Evolutionary conservation across 2,888 invertebrate species (phyloP).

Genomic region (Drosophila ezoana): DNA sequence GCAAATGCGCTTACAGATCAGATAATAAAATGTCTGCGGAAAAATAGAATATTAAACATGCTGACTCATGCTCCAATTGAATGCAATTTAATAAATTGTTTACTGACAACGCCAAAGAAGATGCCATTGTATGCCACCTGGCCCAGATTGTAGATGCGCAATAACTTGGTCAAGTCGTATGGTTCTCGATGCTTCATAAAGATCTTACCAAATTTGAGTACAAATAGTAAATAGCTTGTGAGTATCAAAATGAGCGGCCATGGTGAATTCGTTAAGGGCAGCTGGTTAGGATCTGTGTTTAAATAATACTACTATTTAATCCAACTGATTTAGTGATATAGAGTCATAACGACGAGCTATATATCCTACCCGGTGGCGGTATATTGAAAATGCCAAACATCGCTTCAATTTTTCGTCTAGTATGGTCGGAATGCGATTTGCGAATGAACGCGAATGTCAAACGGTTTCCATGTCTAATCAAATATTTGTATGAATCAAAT

Average conservation of each 20-base stretch:
- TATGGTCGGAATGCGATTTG: slow-evolving; percentile 3
- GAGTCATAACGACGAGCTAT: too few relatives aligned
- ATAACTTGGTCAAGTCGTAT: slow-evolving; percentile 25
- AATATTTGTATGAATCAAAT: background rate
- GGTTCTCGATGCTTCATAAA: slow-evolving; percentile 44
- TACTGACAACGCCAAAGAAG: slow-evolving; percentile 42
- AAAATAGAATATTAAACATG: background rate
- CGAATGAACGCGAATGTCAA: slow-evolving; percentile 25
- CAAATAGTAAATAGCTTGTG: slow-evolving; percentile 36
- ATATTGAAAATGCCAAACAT: slow-evolving; percentile 35
- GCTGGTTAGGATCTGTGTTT: slow-evolving; percentile 26
- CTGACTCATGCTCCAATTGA: background rate
- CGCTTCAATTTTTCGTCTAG: slow-evolving; percentile 3
- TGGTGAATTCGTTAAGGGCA: slow-evolving; percentile 27
- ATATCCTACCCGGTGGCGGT: slow-evolving; percentile 32
- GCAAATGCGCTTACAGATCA: slow-evolving; percentile 29
- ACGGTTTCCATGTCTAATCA: background rate
- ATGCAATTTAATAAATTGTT: too few relatives aligned
- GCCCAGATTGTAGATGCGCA: slow-evolving; percentile 41
- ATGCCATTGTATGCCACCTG: slow-evolving; percentile 43
- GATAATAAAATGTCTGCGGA: slow-evolving; percentile 35
- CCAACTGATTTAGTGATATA: background rate
- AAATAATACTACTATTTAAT: background rate
- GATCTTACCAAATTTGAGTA: slow-evolving; percentile 32
- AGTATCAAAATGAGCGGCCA: slow-evolving; percentile 30